Evolutionary conservation across 2,888 invertebrate species (phyloP), one percentile per base, ranked within the genome.

Genomic region (Opisthograptis luteolata): DNA sequence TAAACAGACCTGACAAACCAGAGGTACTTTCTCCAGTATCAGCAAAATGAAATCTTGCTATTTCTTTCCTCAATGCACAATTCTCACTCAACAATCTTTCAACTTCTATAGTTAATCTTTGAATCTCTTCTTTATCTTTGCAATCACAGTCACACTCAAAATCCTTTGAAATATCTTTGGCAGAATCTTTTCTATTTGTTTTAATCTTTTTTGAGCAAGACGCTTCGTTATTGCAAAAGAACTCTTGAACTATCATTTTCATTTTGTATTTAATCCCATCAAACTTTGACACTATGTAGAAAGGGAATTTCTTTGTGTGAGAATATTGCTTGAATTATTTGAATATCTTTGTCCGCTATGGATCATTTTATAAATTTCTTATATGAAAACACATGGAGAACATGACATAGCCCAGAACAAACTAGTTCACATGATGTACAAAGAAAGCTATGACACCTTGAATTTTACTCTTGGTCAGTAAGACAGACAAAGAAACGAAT

Each of bases 21-120:
- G 56, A 60, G 52, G 41, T 57, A 68, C 73, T 62, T 48, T 68
- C 66, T 69, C 68, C 64, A 31, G 58, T 57, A 55, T 58, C 55
- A 52, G 22, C 49, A 49, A 55, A 55, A 47, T 58, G 68, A 54
- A 70, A 30, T 68, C 60, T 75, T 64, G 68, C 70, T 62, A 87
- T 70, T 67, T 81, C 78, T 68, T 65, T 70, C 52, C 69, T 81
- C 62, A 87, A 70, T 36, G 64, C 53, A 63, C 64, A 60, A 79
- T 85, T 85, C 64, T 86, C 81, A 59, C 45, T 44, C 44, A 62
- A 68, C 58, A 83, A 65, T 62, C 66, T 68, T 25, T 76, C 66
- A 53, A 82, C 66, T 62, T 78, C 73, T 32, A 55, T 65, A 62
- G 73, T 73, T 60, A 83, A 64, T 30, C 45, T 61, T 25, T 70